Base-by-base conservation (phyloP, 2,113 vertebrate genomes). In the Cepphus grylle region DNA sequence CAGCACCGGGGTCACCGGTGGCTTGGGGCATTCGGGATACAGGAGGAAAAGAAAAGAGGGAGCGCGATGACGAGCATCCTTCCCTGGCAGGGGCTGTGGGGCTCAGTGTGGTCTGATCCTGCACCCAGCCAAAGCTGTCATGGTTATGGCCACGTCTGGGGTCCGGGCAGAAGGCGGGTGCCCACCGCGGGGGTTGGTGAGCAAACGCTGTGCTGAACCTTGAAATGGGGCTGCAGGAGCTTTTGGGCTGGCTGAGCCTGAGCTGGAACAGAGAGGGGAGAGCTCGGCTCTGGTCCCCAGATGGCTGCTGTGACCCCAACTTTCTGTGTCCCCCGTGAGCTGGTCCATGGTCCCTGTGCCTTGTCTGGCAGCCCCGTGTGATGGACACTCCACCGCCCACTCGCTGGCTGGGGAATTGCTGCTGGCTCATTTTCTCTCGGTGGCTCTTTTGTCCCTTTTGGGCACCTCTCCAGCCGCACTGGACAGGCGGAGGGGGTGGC, bases 291-390 rank as follows among this genome's bases (percentile, higher is more conserved):
- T 15, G 29, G 11, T 65, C 14, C 65, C 32, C 19, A 0, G 21
- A 19, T 3, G 40, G 36, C 36, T 5, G 0, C 55, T 21, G 19
- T n/a, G 6, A 38, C 26, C 40, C 40, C 27, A 1, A 8, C 40
- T 20, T 27, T 40, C 25, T 5, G 3, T 38, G 38, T 58, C 42
- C 36, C 62, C 62, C 38, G 2, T 0, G 2, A 45, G 38, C 74
- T 4, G 5, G 3, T 20, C 47, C 4, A 0, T 4, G 45, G 25
- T 16, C 53, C 43, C 78, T 26, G 36, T 2, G 6, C 13, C 18
- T 26, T 2, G 0, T 18, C 30, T 22, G 50, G 53, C 66, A 22
- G 56, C 9, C 26, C 66, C 0, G 0, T 3, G 23, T 0, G 7
- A 65, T 3, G n/a, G 76, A 12, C 29, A 50, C 22, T 73, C 66